A percentile compares a stretch with the other conserved stretches of the same genome.
phyloP scores from a whole-genome alignment of 1,140 invertebrate genomes.

The Drosophila biarmipes region DNA sequence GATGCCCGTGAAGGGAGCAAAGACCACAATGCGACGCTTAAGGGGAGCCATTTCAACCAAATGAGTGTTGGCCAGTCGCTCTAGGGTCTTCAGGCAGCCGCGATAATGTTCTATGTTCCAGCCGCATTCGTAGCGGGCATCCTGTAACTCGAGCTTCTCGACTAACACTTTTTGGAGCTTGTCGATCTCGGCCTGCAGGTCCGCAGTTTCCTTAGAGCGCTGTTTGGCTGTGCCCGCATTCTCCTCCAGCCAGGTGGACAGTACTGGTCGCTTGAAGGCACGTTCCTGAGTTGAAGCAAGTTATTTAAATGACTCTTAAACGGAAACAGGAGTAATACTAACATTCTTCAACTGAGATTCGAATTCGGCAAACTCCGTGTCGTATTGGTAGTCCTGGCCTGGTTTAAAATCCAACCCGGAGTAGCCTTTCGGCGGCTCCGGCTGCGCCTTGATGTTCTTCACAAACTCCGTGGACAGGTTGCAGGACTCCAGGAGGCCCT shows the following conservation, averaged over 20 bases:
- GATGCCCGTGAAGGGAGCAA: constrained; percentile 95
- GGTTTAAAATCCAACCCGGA: constrained; percentile 38
- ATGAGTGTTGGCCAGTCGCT: constrained; percentile 89
- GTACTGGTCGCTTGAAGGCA: constrained; percentile 50
- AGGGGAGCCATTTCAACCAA: constrained; percentile 88
- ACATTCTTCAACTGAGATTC: constrained; percentile 59
- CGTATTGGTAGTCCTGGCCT: constrained; percentile 66
- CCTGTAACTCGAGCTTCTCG: constrained; percentile 86
- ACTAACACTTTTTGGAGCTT: constrained; percentile 87
- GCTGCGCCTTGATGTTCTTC: constrained; percentile 87
- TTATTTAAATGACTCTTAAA: not conserved
- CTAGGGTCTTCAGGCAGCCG: constrained; percentile 92
- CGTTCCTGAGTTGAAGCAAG: constrained; percentile 58
- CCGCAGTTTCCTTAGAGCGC: constrained; percentile 87
- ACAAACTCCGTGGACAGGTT: constrained; percentile 93
- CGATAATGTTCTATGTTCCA: constrained; percentile 95
- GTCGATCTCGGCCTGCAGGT: constrained; percentile 88
- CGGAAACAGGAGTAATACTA: not conserved
- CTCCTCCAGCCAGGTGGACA: constrained; percentile 87
- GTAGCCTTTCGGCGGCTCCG: constrained; percentile 21
- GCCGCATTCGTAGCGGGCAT: constrained; percentile 91
- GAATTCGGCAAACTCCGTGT: constrained; percentile 65
- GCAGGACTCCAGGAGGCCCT: constrained; percentile 91
- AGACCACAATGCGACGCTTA: constrained; percentile 90
- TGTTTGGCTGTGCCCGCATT: constrained; percentile 87